Evolutionary conservation across 2,888 invertebrate genomes (phyloP), one percentile per base, ranked within the genome.

Genomic region (Dryocosmus kuriphilus): DNA sequence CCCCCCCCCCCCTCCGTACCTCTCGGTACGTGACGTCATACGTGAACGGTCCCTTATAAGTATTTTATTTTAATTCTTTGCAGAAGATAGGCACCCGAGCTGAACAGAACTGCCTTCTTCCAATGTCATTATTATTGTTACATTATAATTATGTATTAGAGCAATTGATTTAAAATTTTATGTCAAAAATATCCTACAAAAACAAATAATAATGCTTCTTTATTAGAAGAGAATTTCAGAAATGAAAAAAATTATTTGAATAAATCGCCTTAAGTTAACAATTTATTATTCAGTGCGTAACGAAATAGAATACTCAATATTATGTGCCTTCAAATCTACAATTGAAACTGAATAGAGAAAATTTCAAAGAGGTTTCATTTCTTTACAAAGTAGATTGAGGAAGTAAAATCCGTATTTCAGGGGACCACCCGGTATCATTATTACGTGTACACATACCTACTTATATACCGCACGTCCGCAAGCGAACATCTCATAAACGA

Each of bases 381-480:
- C 24, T 11, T 57, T n/a, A 57, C 11, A 57, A 14, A 57, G 16
- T 57, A 57, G 57, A 57, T 14, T 57, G 27, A 57, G 2, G 6
- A 14, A 57, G 16, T 16, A 57, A 27, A 57, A 27, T 14, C 57
- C 24, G 57, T 14, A 57, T 57, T 27, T 57, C 1, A 14, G 27
- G 76, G 76, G 79, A 77, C 82, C 84, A 85, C 84, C 84, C 86
- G 87, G 85, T 87, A 86, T 84, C 78, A 82, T 82, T 83, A 77
- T 83, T 83, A 87, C 81, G 85, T 82, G 80, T 80, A 79, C 19
- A 38, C 84, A 82, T 83, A 81, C 80, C 86, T 86, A 81, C 83
- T 79, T 76, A 71, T 80, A 75, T 81, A 84, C 85, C 80, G 84
- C 85, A 86, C 85, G 87, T 86, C 83, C 84, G 85, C 86, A 84